Evolutionary conservation across 2,888 invertebrate genomes (phyloP).

Genomic region (Pyrgus malvae): DNA sequence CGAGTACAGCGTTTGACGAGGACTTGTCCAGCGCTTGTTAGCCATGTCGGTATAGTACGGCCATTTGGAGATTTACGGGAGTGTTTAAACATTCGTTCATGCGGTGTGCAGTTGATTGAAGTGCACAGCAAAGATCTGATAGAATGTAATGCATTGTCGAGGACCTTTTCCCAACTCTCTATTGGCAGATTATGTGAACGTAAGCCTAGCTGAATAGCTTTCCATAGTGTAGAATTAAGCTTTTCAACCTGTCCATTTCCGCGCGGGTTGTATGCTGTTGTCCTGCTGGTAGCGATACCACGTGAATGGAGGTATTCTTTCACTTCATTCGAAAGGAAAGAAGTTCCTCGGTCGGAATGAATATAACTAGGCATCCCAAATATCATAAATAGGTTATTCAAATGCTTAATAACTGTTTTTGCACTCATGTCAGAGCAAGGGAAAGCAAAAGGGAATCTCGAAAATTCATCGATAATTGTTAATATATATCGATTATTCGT

Average conservation of each 20-base stretch:
- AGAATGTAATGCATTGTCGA: slow-evolving; percentile 25
- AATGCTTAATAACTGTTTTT: background rate
- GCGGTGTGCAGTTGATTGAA: slow-evolving; percentile 23
- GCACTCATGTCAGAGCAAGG: slow-evolving; percentile 9
- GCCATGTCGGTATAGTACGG: slow-evolving; percentile 11
- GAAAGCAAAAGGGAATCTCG: slow-evolving; percentile 27
- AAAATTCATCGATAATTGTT: slow-evolving; percentile 31
- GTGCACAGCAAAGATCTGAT: slow-evolving; percentile 30
- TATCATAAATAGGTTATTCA: slow-evolving; percentile 5
- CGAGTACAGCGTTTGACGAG: background rate
- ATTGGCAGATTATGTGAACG: background rate
- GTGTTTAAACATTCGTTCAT: slow-evolving; percentile 27
- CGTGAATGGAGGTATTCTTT: background rate
- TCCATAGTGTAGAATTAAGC: background rate
- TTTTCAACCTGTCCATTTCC: slow-evolving; percentile 17
- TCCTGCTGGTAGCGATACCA: slow-evolving; percentile 14
- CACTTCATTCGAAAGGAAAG: slow-evolving; percentile 18
- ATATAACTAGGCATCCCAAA: slow-evolving; percentile 21
- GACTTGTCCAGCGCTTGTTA: background rate
- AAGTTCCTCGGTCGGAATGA: slow-evolving; percentile 24
- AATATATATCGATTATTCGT: slow-evolving; percentile 28
- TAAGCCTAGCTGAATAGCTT: background rate
- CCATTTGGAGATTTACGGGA: slow-evolving; percentile 18
- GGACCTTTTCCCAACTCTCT: slow-evolving; percentile 22
- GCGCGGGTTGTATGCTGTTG: slow-evolving; percentile 22